A percentile compares a stretch with the other conserved stretches of the same genome.
phyloP scores from a whole-genome alignment of 2,113 vertebrate genomes.

The Brachypodius melanocephalos region DNA sequence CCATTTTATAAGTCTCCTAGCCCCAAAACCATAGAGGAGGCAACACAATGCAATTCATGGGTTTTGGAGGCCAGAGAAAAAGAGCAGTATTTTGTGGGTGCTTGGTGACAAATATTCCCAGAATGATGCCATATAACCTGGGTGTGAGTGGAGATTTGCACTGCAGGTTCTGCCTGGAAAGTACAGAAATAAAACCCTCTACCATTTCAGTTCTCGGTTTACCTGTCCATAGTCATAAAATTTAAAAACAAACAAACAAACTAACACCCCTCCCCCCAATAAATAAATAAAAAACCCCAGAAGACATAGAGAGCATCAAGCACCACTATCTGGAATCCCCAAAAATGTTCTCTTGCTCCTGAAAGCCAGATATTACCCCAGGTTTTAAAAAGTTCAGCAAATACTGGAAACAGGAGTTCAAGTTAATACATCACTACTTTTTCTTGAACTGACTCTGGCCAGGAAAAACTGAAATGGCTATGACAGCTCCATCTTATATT shows the following conservation, averaged over 20 bases:
- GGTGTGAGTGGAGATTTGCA: background rate
- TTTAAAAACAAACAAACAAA: too few species aligned
- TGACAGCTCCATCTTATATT: background rate
- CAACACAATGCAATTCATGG: background rate
- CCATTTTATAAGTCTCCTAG: constrained; percentile 23
- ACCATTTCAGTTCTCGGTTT: background rate
- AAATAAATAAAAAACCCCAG: too few species aligned
- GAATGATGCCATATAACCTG: background rate
- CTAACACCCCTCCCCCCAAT: too few species aligned
- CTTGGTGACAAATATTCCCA: background rate
- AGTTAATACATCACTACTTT: background rate
- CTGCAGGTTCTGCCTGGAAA: background rate
- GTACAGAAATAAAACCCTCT: background rate
- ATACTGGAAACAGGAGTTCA: background rate
- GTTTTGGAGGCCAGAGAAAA: constrained; percentile 41
- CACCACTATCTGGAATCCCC: background rate
- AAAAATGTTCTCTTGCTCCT: background rate
- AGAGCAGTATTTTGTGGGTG: background rate
- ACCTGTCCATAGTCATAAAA: background rate
- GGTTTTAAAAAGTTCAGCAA: background rate
- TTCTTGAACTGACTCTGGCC: background rate
- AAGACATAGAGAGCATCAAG: background rate
- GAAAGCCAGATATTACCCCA: background rate
- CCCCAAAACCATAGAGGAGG: background rate
- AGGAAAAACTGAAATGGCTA: background rate